Evolutionary conservation across 2,888 invertebrate species (phyloP), one percentile per base, ranked within the genome.

Genomic region (Polymixis flavicincta): DNA sequence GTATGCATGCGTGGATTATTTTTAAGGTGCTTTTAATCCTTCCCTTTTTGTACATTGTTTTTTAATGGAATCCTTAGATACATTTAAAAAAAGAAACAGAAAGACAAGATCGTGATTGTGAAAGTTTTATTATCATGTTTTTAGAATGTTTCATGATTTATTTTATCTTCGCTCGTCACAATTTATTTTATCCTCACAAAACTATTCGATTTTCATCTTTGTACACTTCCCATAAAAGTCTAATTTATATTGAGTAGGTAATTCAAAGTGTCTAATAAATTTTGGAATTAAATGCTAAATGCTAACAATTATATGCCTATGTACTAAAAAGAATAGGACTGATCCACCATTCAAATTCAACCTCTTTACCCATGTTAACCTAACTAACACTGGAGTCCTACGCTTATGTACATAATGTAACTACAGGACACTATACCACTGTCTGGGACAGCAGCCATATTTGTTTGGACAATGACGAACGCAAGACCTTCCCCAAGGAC

Each of bases 391-490:
- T 32, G 14, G 28, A 28, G 50, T 54, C 45, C 72, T 74, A 64
- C 37, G 37, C 3, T 3, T 45, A 13, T 2, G 42, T 45, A 45
- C 42, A n/a, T 28, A 73, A 5, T 59, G 57, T 72, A 70, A 63
- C 77, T 67, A 55, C 48, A 72, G 42, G 37, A 54, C 65, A 72
- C 54, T 63, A 64, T 13, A 66, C 42, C 57, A 75, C 71, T 80
- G 80, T 76, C 74, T 74, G 42, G 32, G 72, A 55, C 71, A 59
- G 50, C 72, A 54, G 66, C 63, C 76, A 72, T 76, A 79, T 74
- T 77, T 82, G 84, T 84, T 82, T 84, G 73, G 59, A 78, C 79
- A 80, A 73, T 82, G 79, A 81, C 78, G 76, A 74, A 79, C 78
- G 54, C 54, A 63, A 57, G 60, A 63, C 73, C 25, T 54, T 85